Conservation (phyloP, 2,113 vertebrate genomes). For the Sylvia atricapilla region DNA sequence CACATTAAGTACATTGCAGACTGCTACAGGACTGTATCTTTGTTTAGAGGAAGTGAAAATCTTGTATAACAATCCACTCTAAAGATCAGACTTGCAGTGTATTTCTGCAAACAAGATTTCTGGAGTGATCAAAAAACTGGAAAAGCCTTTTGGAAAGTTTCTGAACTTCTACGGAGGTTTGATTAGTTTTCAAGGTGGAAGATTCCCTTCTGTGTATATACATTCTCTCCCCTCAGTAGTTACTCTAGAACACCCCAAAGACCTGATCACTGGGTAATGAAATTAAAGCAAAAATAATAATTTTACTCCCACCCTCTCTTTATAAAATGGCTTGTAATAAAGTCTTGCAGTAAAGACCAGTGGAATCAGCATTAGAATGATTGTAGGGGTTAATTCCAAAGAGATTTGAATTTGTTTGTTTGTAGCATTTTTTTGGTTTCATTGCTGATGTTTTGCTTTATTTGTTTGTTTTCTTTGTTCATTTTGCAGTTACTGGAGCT, state of each 20-base stretch:
- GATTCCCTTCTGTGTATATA: not conserved
- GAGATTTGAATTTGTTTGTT: not conserved
- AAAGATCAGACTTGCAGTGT: not conserved
- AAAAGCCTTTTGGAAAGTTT: not conserved
- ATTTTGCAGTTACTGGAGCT: not conserved
- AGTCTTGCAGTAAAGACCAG: not conserved
- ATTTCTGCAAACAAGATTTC: not conserved
- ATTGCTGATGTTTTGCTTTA: not conserved
- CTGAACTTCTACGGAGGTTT: not conserved
- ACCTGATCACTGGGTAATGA: not conserved
- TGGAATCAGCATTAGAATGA: not conserved
- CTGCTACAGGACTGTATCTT: not conserved
- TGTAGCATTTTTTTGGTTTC: not conserved
- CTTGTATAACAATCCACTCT: not conserved
- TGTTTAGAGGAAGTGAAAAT: not conserved
- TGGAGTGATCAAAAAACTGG: not conserved
- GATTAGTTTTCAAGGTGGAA: not conserved
- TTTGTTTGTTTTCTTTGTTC: not conserved
- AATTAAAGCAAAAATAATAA: not conserved
- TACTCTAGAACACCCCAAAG: not conserved
- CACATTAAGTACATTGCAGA: not conserved
- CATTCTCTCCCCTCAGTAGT: not conserved
- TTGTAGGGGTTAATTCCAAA: not conserved
- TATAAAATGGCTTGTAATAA: not conserved
- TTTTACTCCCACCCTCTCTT: fast-evolving